These are phyloP conservation scores for Microtus ochrogaster DNA, from an alignment of 2,113 vertebrate genomes.

Conservation along the genomic window DNA sequence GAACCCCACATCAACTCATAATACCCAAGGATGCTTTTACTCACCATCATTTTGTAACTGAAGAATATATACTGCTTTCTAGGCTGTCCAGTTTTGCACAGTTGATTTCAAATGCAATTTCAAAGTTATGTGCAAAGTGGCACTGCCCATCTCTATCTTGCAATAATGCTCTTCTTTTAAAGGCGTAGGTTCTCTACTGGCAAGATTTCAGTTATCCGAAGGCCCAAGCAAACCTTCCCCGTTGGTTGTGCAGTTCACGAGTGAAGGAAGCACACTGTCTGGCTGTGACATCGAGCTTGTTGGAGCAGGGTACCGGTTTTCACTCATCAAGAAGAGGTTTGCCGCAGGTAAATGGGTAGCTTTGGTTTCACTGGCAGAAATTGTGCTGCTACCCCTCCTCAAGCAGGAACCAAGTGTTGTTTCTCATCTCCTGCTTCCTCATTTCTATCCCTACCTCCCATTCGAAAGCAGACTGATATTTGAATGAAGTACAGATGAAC, in stretches of 20 bases:
- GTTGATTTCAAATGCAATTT: slow-evolving; percentile 8
- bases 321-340: slow-evolving; percentile 98
- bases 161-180: background rate
- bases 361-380: background rate
- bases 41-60: background rate
- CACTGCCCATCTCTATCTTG: background rate
- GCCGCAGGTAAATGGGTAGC: slow-evolving; percentile 91
- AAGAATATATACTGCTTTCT: background rate
- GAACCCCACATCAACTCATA: background rate
- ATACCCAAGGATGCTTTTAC: background rate
- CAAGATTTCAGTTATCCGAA: slow-evolving; percentile 94
- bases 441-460: background rate
- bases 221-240: slow-evolving; percentile 96
- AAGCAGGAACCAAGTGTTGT: background rate
- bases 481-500: background rate
- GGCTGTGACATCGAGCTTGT: slow-evolving; percentile 97
- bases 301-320: slow-evolving; percentile 97
- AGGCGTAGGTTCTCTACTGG: slow-evolving; percentile 97
- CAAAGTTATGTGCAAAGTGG: background rate
- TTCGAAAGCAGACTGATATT: slow-evolving; percentile 12
- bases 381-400: background rate
- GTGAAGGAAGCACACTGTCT: slow-evolving; percentile 97
- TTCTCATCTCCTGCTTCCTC: slow-evolving; percentile 3
- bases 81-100: background rate
- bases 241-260: slow-evolving; percentile 97